Evolutionary conservation across 35 echinoderm and acorn worm species (phyloP), one percentile per base, ranked within the genome.

Genomic region (Apostichopus californicus): DNA sequence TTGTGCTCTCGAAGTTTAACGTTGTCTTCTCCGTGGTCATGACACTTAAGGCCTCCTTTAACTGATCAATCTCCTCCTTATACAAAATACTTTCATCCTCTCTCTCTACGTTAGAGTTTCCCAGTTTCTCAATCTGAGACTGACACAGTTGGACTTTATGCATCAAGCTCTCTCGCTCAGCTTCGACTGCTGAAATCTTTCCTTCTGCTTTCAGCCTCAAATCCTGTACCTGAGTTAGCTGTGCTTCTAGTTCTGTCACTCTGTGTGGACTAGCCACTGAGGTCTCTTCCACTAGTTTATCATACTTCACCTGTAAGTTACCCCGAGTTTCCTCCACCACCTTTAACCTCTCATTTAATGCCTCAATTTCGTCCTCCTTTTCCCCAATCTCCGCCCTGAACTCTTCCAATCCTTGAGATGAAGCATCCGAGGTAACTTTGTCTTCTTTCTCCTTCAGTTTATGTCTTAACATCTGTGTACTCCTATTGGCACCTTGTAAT

Each of bases 331-430:
- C 88, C 28, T 92, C 86, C 12, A 78, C 75, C 77, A 65, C 72
- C 81, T 92, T 64, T 18, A 99, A 94, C 86, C 93, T 56, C 8
- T 93, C 78, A 64, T 90, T 85, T 57, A 99, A 77, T 92, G 90
- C 79, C 73, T 92, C 85, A 34, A 93, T 52, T 73, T 94, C 75
- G 24, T 90, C 78, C 88, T 94, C 95, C 28, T 90, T 81, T 57
- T 93, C 92, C 6, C 24, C 81, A 10, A 93, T 66, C 23, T 91
- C 70, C 17, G 34, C 66, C 15, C 89, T 77, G 5, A 91, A 61
- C 64, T 91, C 89, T 60, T 90, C 90, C 8, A 92, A 28, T 17
- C 53, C 73, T 26, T 93, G 56, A 78, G 75, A 88, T 18, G 86
- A 56, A 22, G 17, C 4, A 10, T 79, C 73, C 7, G 3, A 21